Conservation (phyloP, 2,888 invertebrate genomes). For the Tipula lateralis region DNA sequence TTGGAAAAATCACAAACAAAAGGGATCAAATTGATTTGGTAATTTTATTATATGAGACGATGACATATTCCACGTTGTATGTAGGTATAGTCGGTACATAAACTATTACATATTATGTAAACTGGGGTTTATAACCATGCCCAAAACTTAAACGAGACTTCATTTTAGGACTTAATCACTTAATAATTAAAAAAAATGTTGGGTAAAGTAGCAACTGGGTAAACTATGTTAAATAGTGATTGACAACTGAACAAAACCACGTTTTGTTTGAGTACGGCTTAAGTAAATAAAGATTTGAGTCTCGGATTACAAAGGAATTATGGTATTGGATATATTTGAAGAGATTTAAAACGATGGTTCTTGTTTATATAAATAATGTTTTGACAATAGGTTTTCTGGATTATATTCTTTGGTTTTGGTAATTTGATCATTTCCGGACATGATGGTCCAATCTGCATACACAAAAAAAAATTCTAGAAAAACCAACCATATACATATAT, state of each 20-base stretch:
- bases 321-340: neutral
- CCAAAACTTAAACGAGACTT: neutral
- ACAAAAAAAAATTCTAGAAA: too few species aligned
- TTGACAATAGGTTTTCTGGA: neutral
- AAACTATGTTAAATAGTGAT: neutral
- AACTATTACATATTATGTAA: neutral
- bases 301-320: constrained; percentile 19
- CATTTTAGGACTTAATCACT: neutral
- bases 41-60: neutral
- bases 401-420: neutral
- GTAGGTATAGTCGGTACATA: too few species aligned
- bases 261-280: neutral
- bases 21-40: constrained; percentile 11
- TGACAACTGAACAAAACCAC: neutral
- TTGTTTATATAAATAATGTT: neutral
- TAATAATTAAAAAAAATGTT: neutral
- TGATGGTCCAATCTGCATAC: neutral
- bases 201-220: neutral
- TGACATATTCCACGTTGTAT: neutral
- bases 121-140: neutral
- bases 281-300: neutral
- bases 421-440: neutral
- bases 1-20: constrained; percentile 11
- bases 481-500: too few species aligned
- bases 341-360: neutral